phyloP scores from a whole-genome alignment of 1,140 invertebrate genomes.

The Oryzaephilus surinamensis region DNA sequence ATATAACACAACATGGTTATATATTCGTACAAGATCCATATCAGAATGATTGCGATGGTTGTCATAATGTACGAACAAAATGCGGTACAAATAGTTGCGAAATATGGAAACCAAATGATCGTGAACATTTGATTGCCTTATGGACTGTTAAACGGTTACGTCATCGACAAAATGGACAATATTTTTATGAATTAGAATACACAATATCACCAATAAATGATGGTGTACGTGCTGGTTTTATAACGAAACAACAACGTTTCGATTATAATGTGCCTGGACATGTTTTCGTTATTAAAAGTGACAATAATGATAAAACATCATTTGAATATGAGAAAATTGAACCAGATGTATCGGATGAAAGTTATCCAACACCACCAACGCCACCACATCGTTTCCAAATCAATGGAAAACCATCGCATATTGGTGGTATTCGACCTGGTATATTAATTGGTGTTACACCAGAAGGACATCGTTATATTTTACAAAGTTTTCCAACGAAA shows the following conservation, averaged over 20 bases:
- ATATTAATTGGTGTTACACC: constrained; percentile 17
- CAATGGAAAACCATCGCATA: neutral
- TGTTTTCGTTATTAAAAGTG: constrained; percentile 25
- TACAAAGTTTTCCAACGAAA: constrained; percentile 21
- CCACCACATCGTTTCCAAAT: neutral
- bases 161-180: constrained; percentile 40
- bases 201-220: constrained; percentile 43
- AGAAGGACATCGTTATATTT: constrained; percentile 23
- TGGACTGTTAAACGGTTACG: constrained; percentile 53
- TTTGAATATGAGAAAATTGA: neutral
- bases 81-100: constrained; percentile 17
- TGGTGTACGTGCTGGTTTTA: constrained; percentile 7
- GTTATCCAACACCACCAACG: constrained; percentile 4
- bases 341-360: constrained; percentile 1
- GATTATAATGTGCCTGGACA: constrained; percentile 31
- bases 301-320: neutral
- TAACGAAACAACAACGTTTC: constrained; percentile 20
- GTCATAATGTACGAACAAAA: constrained; percentile 19
- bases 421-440: constrained; percentile 15
- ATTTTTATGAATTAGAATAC: constrained; percentile 51
- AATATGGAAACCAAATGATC: constrained; percentile 25
- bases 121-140: constrained; percentile 41
- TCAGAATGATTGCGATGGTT: constrained; percentile 36
- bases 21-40: constrained; percentile 46
- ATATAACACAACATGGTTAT: constrained; percentile 39